These are phyloP conservation scores for Drosophila truncata DNA, from an alignment of 1,140 invertebrate genomes.

Conservation along the genomic window DNA sequence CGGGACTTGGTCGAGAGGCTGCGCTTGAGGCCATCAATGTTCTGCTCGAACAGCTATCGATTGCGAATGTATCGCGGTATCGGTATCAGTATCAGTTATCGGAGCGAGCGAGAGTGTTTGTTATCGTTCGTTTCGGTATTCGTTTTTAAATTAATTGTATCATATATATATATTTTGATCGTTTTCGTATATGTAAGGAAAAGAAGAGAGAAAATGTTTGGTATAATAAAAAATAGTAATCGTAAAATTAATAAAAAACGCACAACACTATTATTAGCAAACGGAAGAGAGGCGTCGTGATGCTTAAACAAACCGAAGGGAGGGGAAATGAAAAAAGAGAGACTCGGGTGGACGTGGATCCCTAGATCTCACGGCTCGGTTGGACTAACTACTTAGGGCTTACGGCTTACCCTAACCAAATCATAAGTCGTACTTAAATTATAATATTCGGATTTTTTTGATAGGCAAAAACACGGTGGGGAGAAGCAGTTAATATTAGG, in stretches of 20 bases:
- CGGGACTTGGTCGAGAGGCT: constrained; percentile 90
- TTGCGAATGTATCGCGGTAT: constrained; percentile 28
- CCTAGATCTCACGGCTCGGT: constrained; percentile 8
- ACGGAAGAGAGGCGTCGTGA: constrained; percentile 3
- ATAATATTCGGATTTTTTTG: constrained; percentile 28
- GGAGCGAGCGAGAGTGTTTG: constrained; percentile 17
- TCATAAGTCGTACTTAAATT: constrained; percentile 11
- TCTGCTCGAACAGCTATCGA: constrained; percentile 93
- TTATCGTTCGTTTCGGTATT: constrained; percentile 27
- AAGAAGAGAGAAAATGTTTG: constrained; percentile 73
- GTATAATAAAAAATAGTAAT: constrained; percentile 68
- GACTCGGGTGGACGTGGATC: constrained; percentile 1
- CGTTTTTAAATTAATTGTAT: constrained; percentile 44
- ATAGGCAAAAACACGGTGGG: constrained; percentile 19
- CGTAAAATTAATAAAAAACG: constrained; percentile 43
- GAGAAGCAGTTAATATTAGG: constrained; percentile 57
- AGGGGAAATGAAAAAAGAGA: background rate
- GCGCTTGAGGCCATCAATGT: constrained; percentile 93
- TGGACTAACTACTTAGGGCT: constrained; percentile 10
- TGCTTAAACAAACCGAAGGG: background rate
- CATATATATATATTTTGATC: constrained; percentile 35
- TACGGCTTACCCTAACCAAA: constrained; percentile 28
- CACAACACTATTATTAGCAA: constrained; percentile 16
- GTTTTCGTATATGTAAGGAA: constrained; percentile 64
- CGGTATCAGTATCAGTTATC: background rate